Evolutionary conservation across 2,888 invertebrate genomes (phyloP).

Genomic region (Catocala fraxini): DNA sequence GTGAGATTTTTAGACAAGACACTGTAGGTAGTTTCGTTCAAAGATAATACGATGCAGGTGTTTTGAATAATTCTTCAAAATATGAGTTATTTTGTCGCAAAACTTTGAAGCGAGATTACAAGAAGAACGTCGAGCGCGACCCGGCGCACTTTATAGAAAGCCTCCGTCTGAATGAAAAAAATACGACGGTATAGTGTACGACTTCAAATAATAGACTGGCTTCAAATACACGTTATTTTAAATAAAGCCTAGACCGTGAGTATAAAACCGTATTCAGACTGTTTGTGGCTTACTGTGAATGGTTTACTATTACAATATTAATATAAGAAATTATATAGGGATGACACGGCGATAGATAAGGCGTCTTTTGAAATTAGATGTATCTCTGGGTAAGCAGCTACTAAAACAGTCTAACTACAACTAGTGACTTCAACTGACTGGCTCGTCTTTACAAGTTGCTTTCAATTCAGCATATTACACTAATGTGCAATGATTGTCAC

Average conservation of each 20-base stretch:
- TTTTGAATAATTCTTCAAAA: conserved; percentile 16
- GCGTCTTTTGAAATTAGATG: no score
- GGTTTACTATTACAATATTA: no score
- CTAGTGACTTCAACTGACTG: no score
- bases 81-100: conserved; percentile 17
- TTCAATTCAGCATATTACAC: no score
- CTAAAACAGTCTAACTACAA: no score
- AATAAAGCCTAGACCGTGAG: conserved; percentile 9
- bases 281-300: no score
- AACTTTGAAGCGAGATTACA: conserved; percentile 35
- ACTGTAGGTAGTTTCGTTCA: neutral
- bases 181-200: conserved; percentile 51
- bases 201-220: conserved; percentile 37
- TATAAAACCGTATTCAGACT: no score
- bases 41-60: conserved; percentile 6
- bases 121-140: conserved; percentile 36
- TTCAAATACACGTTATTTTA: conserved; percentile 30
- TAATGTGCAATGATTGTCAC: no score
- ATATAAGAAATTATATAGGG: no score
- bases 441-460: no score
- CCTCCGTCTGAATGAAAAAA: conserved; percentile 56
- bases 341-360: no score
- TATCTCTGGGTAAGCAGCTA: no score
- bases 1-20: neutral
- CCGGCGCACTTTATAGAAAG: conserved; percentile 60